Conservation (phyloP, 2,888 invertebrate genomes). For the Aporophyla nigra region DNA sequence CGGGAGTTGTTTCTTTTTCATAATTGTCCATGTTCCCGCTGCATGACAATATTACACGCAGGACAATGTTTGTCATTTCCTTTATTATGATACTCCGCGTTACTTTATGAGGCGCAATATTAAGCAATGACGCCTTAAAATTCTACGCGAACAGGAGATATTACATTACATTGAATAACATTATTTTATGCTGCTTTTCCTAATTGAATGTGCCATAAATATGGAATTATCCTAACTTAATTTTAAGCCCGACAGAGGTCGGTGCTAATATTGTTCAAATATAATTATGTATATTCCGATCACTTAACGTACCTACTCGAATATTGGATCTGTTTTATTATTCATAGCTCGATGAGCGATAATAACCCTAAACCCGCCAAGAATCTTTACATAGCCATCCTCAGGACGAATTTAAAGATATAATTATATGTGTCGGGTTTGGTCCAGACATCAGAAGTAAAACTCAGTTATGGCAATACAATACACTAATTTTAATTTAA, state of each 20-base stretch:
- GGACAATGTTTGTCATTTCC: slow-evolving; percentile 65
- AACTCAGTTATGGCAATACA: too few species aligned
- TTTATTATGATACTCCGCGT: slow-evolving; percentile 68
- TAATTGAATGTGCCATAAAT: slow-evolving; percentile 72
- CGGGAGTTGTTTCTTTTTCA: slow-evolving; percentile 18
- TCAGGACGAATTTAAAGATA: slow-evolving; percentile 79
- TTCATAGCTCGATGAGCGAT: slow-evolving; percentile 73
- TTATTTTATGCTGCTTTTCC: slow-evolving; percentile 68
- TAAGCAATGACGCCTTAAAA: slow-evolving; percentile 71
- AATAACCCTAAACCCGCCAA: slow-evolving; percentile 74
- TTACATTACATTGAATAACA: slow-evolving; percentile 69
- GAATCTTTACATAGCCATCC: slow-evolving; percentile 80
- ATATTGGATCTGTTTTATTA: slow-evolving; percentile 72
- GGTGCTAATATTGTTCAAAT: slow-evolving; percentile 56
- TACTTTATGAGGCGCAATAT: slow-evolving; percentile 73
- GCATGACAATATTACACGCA: slow-evolving; percentile 62
- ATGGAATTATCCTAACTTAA: slow-evolving; percentile 65
- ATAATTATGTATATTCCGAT: slow-evolving; percentile 57
- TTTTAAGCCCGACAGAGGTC: slow-evolving; percentile 60
- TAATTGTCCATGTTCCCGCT: slow-evolving; percentile 44
- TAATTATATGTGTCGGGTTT: too few species aligned
- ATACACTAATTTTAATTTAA: too few species aligned
- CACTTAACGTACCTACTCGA: slow-evolving; percentile 56
- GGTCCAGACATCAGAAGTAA: too few species aligned
- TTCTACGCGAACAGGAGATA: slow-evolving; percentile 60